Evolutionary conservation across 2,797 vertebrate genomes (phyloP).

Genomic region (Acipenser transmontanus): DNA sequence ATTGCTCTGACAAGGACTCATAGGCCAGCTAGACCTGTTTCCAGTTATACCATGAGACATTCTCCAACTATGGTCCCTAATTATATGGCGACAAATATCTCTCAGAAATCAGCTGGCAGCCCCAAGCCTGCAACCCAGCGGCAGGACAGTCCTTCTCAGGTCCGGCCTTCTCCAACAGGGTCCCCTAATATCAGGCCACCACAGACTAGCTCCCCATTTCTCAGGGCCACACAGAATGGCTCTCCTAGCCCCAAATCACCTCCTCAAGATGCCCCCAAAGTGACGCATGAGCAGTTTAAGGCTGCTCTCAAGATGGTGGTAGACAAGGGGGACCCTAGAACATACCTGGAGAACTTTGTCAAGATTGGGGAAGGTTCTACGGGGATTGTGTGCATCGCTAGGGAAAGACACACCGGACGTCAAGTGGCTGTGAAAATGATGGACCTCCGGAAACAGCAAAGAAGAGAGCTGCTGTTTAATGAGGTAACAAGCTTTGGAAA

Average conservation of each 20-base stretch:
- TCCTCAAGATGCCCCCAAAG: conserved; percentile 76
- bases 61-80: conserved; percentile 68
- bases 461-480: conserved; percentile 93
- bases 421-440: conserved; percentile 98
- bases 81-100: conserved; percentile 56
- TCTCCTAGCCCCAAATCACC: conserved; percentile 53
- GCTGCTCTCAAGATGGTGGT: conserved; percentile 96
- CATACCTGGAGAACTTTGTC: conserved; percentile 87
- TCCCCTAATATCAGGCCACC: conserved; percentile 83
- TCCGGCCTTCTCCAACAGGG: conserved; percentile 80
- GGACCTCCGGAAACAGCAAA: conserved; percentile 93
- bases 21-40: conserved; percentile 60
- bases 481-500: conserved; percentile 62
- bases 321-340: conserved; percentile 89
- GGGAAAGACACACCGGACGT: conserved; percentile 88
- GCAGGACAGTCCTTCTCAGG: conserved; percentile 71
- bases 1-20: conserved; percentile 56
- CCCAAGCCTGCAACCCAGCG: conserved; percentile 54
- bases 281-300: conserved; percentile 96
- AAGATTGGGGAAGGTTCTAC: conserved; percentile 97
- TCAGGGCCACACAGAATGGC: conserved; percentile 65
- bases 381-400: conserved; percentile 90
- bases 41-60: conserved; percentile 67
- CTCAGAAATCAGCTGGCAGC: conserved; percentile 67
- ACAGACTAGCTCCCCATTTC: conserved; percentile 86